Evolutionary conservation across 2,888 invertebrate genomes (phyloP).

Genomic region (Eupithecia centaureata): DNA sequence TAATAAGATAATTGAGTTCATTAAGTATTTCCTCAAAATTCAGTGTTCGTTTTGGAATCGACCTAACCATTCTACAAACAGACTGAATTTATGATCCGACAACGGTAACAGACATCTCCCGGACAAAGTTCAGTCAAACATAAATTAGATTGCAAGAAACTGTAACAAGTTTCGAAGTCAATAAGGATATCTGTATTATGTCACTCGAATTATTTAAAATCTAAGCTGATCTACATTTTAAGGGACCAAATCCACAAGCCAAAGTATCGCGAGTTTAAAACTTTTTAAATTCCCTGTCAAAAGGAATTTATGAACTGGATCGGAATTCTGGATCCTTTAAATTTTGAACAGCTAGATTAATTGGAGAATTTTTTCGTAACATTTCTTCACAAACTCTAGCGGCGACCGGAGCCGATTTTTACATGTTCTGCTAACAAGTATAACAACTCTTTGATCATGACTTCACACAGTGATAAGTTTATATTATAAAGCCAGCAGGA

Average conservation of each 20-base stretch:
- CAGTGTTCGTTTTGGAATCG: no score
- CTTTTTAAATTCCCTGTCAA: neutral
- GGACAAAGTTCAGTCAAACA: neutral
- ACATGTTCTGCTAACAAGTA: neutral
- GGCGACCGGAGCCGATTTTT: neutral
- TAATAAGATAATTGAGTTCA: no score
- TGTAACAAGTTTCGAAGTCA: neutral
- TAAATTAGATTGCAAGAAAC: neutral
- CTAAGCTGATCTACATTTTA: conserved; percentile 17
- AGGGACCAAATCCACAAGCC: neutral
- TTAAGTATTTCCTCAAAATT: no score
- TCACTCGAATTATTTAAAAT: conserved; percentile 18
- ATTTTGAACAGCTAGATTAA: neutral
- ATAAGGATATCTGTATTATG: conserved; percentile 25
- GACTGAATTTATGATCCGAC: no score
- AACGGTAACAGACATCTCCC: no score
- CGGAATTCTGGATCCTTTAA: neutral
- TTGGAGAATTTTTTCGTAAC: neutral
- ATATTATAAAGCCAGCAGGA: neutral
- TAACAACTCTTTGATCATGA: neutral
- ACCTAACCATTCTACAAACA: no score
- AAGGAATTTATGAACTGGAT: neutral
- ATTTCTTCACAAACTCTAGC: neutral
- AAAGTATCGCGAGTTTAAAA: neutral
- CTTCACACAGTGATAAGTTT: neutral